Base-by-base conservation (phyloP, 2,113 vertebrate genomes). In the Tupaia chinensis region DNA sequence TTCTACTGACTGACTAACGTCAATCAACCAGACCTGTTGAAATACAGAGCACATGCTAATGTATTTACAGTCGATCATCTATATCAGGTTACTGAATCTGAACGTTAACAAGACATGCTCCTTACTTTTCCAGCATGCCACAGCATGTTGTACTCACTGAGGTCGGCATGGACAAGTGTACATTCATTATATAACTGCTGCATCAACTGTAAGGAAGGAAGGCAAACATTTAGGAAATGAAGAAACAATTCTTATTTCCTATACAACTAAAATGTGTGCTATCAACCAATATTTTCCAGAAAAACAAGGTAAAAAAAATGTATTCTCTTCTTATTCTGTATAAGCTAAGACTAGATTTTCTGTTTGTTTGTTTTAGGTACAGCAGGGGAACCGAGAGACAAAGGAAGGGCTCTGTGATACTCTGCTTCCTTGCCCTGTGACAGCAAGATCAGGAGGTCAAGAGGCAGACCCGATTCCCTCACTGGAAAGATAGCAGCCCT, bases 81-180 rank as follows among this genome's bases (percentile, higher is more conserved):
- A 53, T 29, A 80, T 5, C 3, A 78, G 60, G 5, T 60, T 44
- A 95, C 2, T 12, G 4, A 61, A 68, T 13, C 15, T 63, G 56
- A 56, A 85, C 6, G 17, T 15, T 13, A 87, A 85, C 19, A 14
- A 22, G 84, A 85, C 1, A 23, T 8, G 25, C 97, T 56, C 32
- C 98, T 98, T 78, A 99, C 99, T 98, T 99, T 98, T 69, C 98
- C 99, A 54, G 99, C 97, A 44, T 99, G 99, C 99, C 99, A 99
- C 85, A 99, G 98, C 99, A 99, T 99, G 98, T 99, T 99, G 97
- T 99, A 99, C 97, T 99, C 99, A 95, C 99, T 99, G 97, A 99
- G 98, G 92, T 99, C 99, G 10, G 99, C 99, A 32, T 99, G 99
- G 29, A 99, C 99, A n/a, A 99, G 99, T 0, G 98, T 99, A 93